A percentile compares a stretch with the other conserved stretches of the same genome.
phyloP scores from a whole-genome alignment of 2,888 invertebrate genomes.

The Corbicula japonica region DNA sequence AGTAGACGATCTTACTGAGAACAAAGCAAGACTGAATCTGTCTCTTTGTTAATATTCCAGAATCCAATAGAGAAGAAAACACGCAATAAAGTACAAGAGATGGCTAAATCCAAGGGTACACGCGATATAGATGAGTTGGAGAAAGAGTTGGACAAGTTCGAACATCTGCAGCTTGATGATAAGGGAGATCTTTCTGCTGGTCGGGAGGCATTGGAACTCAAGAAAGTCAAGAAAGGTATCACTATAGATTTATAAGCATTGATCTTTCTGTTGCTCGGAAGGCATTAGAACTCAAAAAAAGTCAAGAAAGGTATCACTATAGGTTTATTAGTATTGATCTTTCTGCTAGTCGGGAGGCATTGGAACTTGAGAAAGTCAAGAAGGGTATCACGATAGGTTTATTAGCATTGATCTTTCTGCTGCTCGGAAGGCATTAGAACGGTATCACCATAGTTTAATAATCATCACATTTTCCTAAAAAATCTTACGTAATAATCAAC shows the following conservation, averaged over 20 bases:
- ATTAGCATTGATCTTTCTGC: no score
- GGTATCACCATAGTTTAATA: no score
- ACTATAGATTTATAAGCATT: no score
- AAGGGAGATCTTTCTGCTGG: conserved; percentile 51
- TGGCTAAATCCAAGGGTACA: conserved; percentile 22
- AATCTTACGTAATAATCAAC: no score
- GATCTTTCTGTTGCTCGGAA: no score
- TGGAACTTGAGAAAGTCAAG: conserved; percentile 36
- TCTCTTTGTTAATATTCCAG: conserved; percentile 18
- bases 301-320: no score
- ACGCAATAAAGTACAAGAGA: conserved; percentile 22
- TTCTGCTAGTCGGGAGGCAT: conserved; percentile 44
- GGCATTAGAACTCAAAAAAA: no score
- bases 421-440: no score
- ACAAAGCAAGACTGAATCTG: neutral
- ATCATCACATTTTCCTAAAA: no score
- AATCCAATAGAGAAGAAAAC: conserved; percentile 48
- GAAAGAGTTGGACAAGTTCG: conserved; percentile 46
- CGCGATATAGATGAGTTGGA: conserved; percentile 36
- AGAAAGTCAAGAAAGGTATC: conserved; percentile 50
- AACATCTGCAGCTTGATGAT: conserved; percentile 46
- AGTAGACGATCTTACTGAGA: no score
- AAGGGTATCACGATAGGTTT: no score
- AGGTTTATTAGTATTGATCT: no score
- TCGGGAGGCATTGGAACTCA: conserved; percentile 43